Conservation (phyloP, 2,113 vertebrate genomes). For the Rattus norvegicus region GRCr8 NC_086022.1:9233501-9234000, state of each 20-base stretch:
- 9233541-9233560: fast-evolving
- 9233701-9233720: not conserved
- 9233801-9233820: not conserved
- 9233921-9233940: not conserved
- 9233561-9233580: not conserved
- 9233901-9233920: not conserved
- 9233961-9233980: too few species aligned
- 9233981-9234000: too few species aligned
- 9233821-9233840: too few species aligned
- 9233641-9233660: not conserved
- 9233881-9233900: not conserved
- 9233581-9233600: fast-evolving
- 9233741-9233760: not conserved
- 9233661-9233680: not conserved
- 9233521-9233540: fast-evolving
- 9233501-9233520: fast-evolving
- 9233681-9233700: not conserved
- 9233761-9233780: not conserved
- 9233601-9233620: not conserved
- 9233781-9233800: not conserved
- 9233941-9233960: not conserved
- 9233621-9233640: not conserved
- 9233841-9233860: too few species aligned
- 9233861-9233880: not conserved
- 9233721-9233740: fast-evolving